Base-by-base conservation (phyloP, 2,797 vertebrate species). In the Alca torda region DNA sequence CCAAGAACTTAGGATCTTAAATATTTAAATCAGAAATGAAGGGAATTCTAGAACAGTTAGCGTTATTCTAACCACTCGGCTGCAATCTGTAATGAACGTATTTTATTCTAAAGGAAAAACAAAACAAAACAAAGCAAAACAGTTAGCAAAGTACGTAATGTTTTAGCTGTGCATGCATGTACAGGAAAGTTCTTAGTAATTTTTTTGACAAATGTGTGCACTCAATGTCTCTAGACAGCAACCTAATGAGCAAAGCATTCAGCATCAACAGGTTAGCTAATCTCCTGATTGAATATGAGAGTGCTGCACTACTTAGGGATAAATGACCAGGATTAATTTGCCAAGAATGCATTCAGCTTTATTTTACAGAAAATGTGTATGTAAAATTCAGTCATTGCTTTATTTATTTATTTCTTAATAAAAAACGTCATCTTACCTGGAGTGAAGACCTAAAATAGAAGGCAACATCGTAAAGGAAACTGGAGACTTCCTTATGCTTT, bases 201-300 rank as follows among this genome's bases (percentile, higher is more conserved):
- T 94, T 87, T 94, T 94, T 93, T 96, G 79, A 96, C 57, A 75
- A 96, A 96, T 92, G 73, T 69, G 14, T 92, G 21, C 23, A 30
- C 73, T 93, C 35, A 80, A 1, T 89, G 82, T 93, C 79, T 89
- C 73, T 89, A 96, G 95, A 89, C 87, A 93, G 79, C 76, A 92
- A 81, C 73, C 43, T 93, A 95, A 92, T 84, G 87, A 93, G 84
- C 65, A 94, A 85, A 87, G 68, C 87, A 96, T 96, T 96, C 82
- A 75, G 45, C 72, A 88, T 96, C 96, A 96, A 96, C 89, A 97
- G 89, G 91, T 97, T 93, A 94, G 87, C 89, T 96, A 91, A 95
- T 96, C 75, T 94, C 4, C 4, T 92, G 84, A 93, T 88, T 91
- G 87, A 92, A 93, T 91, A 72, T 78, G 75, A 91, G 84, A 60